phyloP scores from a whole-genome alignment of 2,888 invertebrate genomes.

The Hyalella azteca region DNA sequence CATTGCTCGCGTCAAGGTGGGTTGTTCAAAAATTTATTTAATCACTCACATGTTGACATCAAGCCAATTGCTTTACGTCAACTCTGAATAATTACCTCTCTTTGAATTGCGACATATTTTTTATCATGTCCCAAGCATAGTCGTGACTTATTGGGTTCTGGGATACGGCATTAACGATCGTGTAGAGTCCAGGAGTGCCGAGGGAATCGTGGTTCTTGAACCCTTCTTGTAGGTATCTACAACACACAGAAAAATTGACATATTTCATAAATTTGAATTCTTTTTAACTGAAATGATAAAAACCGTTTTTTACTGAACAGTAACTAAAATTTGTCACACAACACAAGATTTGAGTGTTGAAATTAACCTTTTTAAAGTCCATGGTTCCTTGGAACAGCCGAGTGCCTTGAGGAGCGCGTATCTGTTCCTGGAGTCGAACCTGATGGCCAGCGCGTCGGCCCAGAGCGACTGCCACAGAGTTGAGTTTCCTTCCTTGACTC shows the following conservation, averaged over 20 bases:
- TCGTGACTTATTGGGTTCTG: conserved; percentile 34
- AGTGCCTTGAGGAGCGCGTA: neutral
- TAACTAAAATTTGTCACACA: too few relatives aligned
- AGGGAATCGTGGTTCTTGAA: conserved; percentile 34
- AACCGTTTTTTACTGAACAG: too few relatives aligned
- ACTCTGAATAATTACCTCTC: neutral
- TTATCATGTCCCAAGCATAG: conserved; percentile 32
- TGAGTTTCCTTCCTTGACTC: neutral
- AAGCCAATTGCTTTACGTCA: too few relatives aligned
- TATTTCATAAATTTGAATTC: neutral
- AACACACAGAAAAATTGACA: neutral
- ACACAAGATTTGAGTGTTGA: too few relatives aligned
- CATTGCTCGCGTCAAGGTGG: too few relatives aligned
- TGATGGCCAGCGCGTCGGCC: neutral
- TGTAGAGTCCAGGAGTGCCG: neutral
- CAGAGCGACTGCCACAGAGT: conserved; percentile 26
- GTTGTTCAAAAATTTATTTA: too few relatives aligned
- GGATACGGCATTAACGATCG: conserved; percentile 2
- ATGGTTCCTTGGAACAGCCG: conserved; percentile 15
- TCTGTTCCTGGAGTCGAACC: conserved; percentile 26
- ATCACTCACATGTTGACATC: too few relatives aligned
- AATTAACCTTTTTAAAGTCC: conserved; percentile 22
- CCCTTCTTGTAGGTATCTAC: neutral
- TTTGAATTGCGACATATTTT: neutral
- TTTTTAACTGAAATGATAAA: neutral